Base-by-base conservation (phyloP, 2,113 vertebrate species). In the Sinocyclocheilus anshuiensis region DNA sequence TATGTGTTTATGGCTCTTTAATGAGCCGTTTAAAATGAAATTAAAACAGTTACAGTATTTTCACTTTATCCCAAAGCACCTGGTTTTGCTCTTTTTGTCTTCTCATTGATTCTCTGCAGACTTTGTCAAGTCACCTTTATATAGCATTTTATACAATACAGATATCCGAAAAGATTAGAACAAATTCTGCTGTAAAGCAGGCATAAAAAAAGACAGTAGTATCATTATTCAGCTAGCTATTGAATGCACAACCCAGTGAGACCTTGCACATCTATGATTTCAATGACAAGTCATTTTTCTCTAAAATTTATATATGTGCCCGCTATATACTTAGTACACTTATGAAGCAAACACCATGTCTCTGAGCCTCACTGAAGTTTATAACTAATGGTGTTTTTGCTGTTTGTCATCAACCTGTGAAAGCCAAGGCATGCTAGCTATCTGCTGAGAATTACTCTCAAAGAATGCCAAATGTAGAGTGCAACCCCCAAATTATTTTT, bases 401-500 rank as follows among this genome's bases (percentile, higher is more conserved):
- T 90, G 91, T 94, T 93, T 92, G 83, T 94, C 93, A 92, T 89
- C 91, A 81, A 81, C 29, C 76, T 20, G 84, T 88, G 89, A 93
- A 93, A 89, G 94, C 88, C 26, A 79, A 89, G 91, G 90, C 94
- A 91, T 88, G 94, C 91, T 85, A 82, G 84, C 89, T 87, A 91
- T 92, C 90, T 87, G 90, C 82, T 87, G 87, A 91, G 90, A 93
- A 89, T 92, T 93, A 90, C 88, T 84, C 86, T 84, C 78, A 86
- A 90, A 91, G 92, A 92, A 94, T 94, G 92, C 85, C 91, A 92
- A 88, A 89, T 91, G 89, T 87, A 76, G 77, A 90, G 89, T 84
- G 74, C 88, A 88, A 90, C 85, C 90, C 86, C 79, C 78, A 93
- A 94, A 94, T 93, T 57, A 93, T 93, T 93, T 92, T 55, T 26